A percentile compares a stretch with the other conserved stretches of the same genome.
phyloP scores from a whole-genome alignment of 1,140 invertebrate genomes.

The Akabosia matsudoensis region DNA sequence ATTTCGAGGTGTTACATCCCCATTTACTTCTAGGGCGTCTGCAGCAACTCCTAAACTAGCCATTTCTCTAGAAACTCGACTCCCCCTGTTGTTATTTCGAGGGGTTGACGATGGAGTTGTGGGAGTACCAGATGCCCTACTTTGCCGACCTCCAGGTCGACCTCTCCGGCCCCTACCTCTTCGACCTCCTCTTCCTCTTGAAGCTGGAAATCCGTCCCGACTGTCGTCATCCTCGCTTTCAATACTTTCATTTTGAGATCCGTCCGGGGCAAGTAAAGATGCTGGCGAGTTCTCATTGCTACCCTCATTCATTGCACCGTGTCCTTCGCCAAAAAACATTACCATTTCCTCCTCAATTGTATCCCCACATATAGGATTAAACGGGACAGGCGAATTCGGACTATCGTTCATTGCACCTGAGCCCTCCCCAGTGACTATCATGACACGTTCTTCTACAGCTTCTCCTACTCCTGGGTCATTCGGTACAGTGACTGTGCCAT shows the following conservation, averaged over 20 bases:
- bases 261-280: constrained; percentile 27
- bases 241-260: constrained; percentile 32
- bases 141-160: background rate
- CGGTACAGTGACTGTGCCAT: constrained; percentile 4
- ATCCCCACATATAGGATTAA: constrained; percentile 59
- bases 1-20: constrained; percentile 37
- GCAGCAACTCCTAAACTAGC: background rate
- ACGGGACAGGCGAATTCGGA: background rate
- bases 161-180: constrained; percentile 37
- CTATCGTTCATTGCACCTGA: constrained; percentile 66
- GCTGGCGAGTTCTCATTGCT: constrained; percentile 41
- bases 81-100: background rate
- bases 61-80: background rate
- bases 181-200: constrained; percentile 46
- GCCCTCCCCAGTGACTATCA: constrained; percentile 69
- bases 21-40: constrained; percentile 53
- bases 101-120: too few species aligned
- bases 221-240: constrained; percentile 36
- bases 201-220: constrained; percentile 35
- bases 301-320: constrained; percentile 66
- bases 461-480: constrained; percentile 59
- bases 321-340: constrained; percentile 68
- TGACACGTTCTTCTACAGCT: constrained; percentile 67
- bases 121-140: background rate
- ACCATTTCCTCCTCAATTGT: constrained; percentile 69